A percentile compares a stretch with the other conserved stretches of the same genome.
Conservation (phyloP, 1,140 invertebrate species). For the Orchesella cincta region DNA sequence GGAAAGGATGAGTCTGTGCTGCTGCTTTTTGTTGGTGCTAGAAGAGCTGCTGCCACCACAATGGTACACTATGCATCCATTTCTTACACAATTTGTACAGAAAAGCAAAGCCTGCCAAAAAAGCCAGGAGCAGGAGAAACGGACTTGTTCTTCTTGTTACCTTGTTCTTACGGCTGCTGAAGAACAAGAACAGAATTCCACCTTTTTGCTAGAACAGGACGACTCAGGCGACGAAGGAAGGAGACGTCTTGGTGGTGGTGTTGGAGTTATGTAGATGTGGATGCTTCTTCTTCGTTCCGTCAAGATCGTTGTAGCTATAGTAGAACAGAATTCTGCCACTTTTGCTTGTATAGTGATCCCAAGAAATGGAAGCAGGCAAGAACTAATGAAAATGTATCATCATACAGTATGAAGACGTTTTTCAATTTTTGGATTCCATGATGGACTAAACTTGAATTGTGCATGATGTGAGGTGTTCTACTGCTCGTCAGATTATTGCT, state of each 20-base stretch:
- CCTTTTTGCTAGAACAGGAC: slow-evolving; percentile 4
- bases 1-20: slow-evolving; percentile 28
- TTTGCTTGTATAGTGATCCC: neutral
- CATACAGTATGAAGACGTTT: neutral
- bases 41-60: slow-evolving; percentile 18
- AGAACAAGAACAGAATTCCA: slow-evolving; percentile 9
- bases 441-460: neutral
- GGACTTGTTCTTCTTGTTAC: slow-evolving; percentile 26
- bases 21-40: slow-evolving; percentile 1
- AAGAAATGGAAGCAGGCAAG: too few species aligned
- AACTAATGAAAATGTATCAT: neutral
- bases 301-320: neutral
- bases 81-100: slow-evolving; percentile 7
- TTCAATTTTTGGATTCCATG: neutral
- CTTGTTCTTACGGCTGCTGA: slow-evolving; percentile 11
- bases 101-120: slow-evolving; percentile 20
- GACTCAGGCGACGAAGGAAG: slow-evolving; percentile 20
- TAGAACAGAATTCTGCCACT: neutral
- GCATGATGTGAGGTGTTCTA: neutral
- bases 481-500: too few species aligned
- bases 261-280: slow-evolving; percentile 11
- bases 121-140: slow-evolving; percentile 19
- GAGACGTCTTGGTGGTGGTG: slow-evolving; percentile 1
- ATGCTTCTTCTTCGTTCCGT: neutral
- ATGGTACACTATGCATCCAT: neutral